Evolutionary conservation across 1,140 invertebrate species (phyloP).

Genomic region (Condylostylus longicornis): DNA sequence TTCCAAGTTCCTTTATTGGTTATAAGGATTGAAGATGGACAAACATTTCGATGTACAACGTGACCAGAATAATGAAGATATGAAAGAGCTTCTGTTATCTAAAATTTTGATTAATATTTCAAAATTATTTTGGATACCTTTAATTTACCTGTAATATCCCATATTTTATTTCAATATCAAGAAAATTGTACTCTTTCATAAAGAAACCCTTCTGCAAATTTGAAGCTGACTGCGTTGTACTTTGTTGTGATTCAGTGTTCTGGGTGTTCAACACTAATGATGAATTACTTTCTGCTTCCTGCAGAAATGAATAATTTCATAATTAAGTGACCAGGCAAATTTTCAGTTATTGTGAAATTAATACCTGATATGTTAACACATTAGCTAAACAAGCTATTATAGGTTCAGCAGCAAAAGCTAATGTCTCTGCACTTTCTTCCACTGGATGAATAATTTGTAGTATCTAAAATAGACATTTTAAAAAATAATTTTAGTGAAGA

Average conservation of each 20-base stretch:
- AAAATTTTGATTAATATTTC: no score
- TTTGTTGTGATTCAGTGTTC: slow-evolving; percentile 29
- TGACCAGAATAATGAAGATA: slow-evolving; percentile 78
- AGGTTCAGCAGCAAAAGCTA: slow-evolving; percentile 85
- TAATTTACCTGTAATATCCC: slow-evolving; percentile 70
- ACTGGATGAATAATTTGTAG: slow-evolving; percentile 56
- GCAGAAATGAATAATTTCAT: background rate
- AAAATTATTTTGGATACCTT: background rate
- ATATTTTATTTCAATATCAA: slow-evolving; percentile 86
- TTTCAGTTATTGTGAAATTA: no score
- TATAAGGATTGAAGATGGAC: slow-evolving; percentile 81
- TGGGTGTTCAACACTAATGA: slow-evolving; percentile 27
- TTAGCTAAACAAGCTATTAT: slow-evolving; percentile 77
- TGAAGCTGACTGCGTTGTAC: slow-evolving; percentile 16
- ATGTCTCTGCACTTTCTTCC: slow-evolving; percentile 67
- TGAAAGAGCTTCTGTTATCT: slow-evolving; percentile 87
- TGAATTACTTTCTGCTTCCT: slow-evolving; percentile 17
- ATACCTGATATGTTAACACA: slow-evolving; percentile 61
- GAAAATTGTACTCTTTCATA: slow-evolving; percentile 67
- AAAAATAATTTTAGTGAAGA: background rate
- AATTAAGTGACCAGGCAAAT: background rate
- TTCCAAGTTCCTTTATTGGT: slow-evolving; percentile 96
- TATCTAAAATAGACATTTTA: slow-evolving; percentile 36
- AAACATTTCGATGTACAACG: slow-evolving; percentile 83
- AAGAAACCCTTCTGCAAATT: slow-evolving; percentile 36